Conservation (phyloP, 2,113 vertebrate genomes). For the Ranitomeya imitator region DNA sequence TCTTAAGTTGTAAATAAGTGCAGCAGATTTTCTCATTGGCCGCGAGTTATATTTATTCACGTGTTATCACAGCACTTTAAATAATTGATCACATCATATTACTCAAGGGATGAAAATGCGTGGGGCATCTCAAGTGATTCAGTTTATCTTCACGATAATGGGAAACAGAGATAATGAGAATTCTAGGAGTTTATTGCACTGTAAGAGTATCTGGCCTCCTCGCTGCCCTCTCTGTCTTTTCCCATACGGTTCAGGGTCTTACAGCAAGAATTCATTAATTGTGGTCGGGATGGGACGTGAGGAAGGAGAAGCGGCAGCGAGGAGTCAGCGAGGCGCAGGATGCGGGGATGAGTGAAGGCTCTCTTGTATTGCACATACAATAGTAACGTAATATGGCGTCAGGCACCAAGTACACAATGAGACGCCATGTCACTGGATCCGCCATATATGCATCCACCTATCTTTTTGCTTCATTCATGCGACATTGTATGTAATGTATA, state of each 20-base stretch:
- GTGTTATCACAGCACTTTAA: neutral
- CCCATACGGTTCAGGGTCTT: neutral
- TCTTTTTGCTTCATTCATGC: neutral
- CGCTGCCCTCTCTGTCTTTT: constrained; percentile 5
- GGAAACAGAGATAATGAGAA: constrained; percentile 25
- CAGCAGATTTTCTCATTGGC: neutral
- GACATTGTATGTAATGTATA: neutral
- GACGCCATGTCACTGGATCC: neutral
- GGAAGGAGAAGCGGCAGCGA: neutral
- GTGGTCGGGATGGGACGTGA: neutral
- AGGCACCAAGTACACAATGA: neutral
- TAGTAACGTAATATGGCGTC: constrained; percentile 10
- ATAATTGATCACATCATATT: neutral
- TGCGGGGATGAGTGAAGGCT: neutral
- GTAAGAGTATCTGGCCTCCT: constrained; percentile 12
- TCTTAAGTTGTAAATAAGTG: neutral
- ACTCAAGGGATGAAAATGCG: neutral
- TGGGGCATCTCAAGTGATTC: constrained; percentile 8
- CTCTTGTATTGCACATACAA: neutral
- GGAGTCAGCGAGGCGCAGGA: neutral
- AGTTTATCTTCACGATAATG: neutral
- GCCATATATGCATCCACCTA: neutral
- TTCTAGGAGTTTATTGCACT: constrained; percentile 1
- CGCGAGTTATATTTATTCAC: neutral
- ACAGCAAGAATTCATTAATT: constrained; percentile 29